Percentiles rank a stretch among this genome's conserved stretches.
Evolutionary conservation across 1,140 invertebrate genomes (phyloP).

Genomic region (Drosophila tsacasi): DNA sequence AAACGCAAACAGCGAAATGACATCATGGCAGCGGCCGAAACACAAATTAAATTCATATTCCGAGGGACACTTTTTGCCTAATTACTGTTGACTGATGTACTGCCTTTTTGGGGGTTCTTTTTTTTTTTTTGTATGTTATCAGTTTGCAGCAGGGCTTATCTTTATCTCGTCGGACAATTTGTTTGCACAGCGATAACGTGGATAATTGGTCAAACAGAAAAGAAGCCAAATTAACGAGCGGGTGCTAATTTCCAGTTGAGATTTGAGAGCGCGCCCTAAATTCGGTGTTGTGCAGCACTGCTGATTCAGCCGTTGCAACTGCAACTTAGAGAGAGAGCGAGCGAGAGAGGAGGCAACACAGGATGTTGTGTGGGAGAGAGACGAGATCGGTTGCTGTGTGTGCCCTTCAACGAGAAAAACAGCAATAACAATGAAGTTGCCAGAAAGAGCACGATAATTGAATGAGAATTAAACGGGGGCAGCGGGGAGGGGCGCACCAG

Average conservation of each 20-base stretch:
- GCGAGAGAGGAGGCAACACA: background rate
- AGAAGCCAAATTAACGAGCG: constrained; percentile 33
- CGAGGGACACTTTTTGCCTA: constrained; percentile 42
- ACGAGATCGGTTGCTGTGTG: constrained; percentile 14
- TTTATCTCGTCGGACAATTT: constrained; percentile 19
- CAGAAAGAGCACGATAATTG: constrained; percentile 35
- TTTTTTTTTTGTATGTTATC: constrained; percentile 18
- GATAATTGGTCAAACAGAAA: constrained; percentile 37
- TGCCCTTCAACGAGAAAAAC: constrained; percentile 38
- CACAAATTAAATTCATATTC: constrained; percentile 34
- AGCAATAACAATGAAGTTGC: constrained; percentile 30
- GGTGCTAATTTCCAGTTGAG: constrained; percentile 42
- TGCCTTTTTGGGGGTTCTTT: constrained; percentile 9
- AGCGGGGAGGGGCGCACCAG: constrained; percentile 23
- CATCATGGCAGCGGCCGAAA: constrained; percentile 58
- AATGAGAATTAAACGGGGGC: constrained; percentile 20
- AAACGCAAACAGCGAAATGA: constrained; percentile 54
- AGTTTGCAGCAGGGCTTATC: constrained; percentile 12
- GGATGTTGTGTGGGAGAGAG: constrained; percentile 20
- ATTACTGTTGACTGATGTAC: constrained; percentile 42
- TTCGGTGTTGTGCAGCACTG: constrained; percentile 56
- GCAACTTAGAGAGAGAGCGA: constrained; percentile 8
- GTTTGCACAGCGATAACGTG: constrained; percentile 48
- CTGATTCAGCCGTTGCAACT: constrained; percentile 26
- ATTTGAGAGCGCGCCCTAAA: constrained; percentile 33